Conservation (phyloP, 2,113 vertebrate species). For the Symphodus melops region DNA sequence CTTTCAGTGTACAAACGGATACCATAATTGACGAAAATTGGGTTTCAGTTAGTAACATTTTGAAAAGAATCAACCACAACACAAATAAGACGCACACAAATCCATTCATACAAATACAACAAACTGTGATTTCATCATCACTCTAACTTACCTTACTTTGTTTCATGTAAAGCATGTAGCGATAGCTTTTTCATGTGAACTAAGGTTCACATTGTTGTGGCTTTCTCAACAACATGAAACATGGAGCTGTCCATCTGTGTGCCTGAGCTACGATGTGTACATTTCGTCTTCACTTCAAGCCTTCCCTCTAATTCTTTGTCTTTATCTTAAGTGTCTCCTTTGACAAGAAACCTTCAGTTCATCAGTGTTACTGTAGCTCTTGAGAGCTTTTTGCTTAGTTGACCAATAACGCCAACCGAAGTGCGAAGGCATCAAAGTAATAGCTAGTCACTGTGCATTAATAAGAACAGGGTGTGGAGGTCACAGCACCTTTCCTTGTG, state of each 20-base stretch:
- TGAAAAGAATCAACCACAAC: not conserved
- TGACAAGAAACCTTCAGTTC: slow-evolving; percentile 59
- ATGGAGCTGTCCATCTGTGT: slow-evolving; percentile 8
- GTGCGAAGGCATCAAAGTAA: slow-evolving; percentile 63
- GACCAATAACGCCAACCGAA: slow-evolving; percentile 62
- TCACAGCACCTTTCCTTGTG: slow-evolving; percentile 59
- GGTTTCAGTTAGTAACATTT: not conserved
- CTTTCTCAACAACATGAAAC: not conserved
- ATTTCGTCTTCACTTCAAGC: slow-evolving; percentile 12
- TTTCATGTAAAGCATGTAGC: not conserved
- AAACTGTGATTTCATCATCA: slow-evolving; percentile 2
- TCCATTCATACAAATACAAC: not conserved
- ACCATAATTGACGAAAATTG: not conserved
- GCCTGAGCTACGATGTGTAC: slow-evolving; percentile 31
- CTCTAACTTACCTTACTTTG: not conserved
- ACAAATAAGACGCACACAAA: not conserved
- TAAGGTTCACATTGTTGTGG: slow-evolving; percentile 6
- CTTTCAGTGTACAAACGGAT: not conserved
- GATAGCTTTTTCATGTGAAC: not conserved
- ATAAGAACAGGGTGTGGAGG: slow-evolving; percentile 66
- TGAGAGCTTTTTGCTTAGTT: slow-evolving; percentile 72
- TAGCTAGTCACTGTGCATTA: slow-evolving; percentile 63
- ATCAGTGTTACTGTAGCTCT: slow-evolving; percentile 53
- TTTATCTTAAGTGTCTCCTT: slow-evolving; percentile 42
- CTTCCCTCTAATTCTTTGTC: slow-evolving; percentile 22